Evolutionary conservation across 2,113 vertebrate genomes (phyloP), one percentile per base, ranked within the genome.

Genomic region (Centrocercus urophasianus): DNA sequence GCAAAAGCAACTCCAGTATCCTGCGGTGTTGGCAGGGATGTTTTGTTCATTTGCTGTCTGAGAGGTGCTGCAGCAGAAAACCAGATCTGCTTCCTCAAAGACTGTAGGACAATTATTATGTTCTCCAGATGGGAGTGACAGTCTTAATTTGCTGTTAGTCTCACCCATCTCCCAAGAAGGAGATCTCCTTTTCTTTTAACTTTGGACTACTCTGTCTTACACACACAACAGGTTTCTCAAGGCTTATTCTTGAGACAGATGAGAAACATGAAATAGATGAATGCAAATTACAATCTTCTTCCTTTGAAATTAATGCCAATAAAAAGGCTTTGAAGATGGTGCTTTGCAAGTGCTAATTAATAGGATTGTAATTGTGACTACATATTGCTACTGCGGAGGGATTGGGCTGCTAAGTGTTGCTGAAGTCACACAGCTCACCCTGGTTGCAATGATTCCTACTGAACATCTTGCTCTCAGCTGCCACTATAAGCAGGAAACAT

Each of bases 381-480:
- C 48, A 13, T 43, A 1, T 14, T 77, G 74, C 57, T 67, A 30
- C 70, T 79, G 93, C 14, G 34, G 69, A 57, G 63, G 25, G 47
- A 30, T 20, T 5, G 0, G 50, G 48, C 76, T 54, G 57, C 47
- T 5, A 2, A 89, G 66, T 6, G 25, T 82, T 47, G 15, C 73
- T 47, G 66, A 13, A 60, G 70, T 11, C 30, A 20, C 61, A 18
- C 1, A 0, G 25, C 56, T 81, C 36, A 15, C 30, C 28, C 13
- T 60, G 77, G 34, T 42, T 84, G 65, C 32, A 66, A 74, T 60
- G 0, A 13, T 11, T 45, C 47, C 48, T 47, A 70, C 61, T 84
- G 65, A 93, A 36, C 84, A 91, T 95, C 82, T 94, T 96, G 91
- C 90, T 93, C 74, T 96, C 93, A 91, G 93, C 93, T 95, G 91